A percentile compares a stretch with the other conserved stretches of the same genome.
phyloP scores from a whole-genome alignment of 2,113 vertebrate genomes.

The Penelope pileata region DNA sequence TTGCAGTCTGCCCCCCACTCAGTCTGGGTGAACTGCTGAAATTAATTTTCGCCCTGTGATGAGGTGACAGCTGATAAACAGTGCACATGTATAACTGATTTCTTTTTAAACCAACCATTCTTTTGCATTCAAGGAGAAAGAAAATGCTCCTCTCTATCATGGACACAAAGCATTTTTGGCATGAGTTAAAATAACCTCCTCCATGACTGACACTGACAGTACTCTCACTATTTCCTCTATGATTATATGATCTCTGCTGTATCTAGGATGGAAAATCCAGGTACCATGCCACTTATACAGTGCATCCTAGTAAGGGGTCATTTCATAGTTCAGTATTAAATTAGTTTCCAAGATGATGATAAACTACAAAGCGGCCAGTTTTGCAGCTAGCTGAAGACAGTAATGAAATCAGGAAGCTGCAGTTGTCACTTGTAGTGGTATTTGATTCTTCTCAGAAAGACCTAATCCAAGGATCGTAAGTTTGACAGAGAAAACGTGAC shows the following conservation, averaged over 20 bases:
- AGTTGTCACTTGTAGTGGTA: constrained; percentile 45
- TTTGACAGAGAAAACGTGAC: constrained; percentile 56
- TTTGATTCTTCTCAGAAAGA: constrained; percentile 48
- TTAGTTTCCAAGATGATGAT: constrained; percentile 53
- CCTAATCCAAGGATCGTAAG: constrained; percentile 38
- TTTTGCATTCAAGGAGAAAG: not conserved
- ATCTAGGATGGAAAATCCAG: constrained; percentile 53
- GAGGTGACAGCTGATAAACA: constrained; percentile 25
- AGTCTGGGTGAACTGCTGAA: not conserved
- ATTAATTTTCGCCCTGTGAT: constrained; percentile 36
- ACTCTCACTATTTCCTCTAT: constrained; percentile 21
- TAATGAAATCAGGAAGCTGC: constrained; percentile 53
- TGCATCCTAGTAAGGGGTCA: constrained; percentile 33
- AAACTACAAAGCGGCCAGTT: constrained; percentile 45
- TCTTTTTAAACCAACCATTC: constrained; percentile 17
- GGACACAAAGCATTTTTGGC: not conserved
- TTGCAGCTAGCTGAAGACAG: constrained; percentile 3
- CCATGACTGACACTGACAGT: constrained; percentile 29
- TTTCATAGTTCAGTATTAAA: constrained; percentile 47
- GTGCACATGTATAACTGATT: constrained; percentile 10
- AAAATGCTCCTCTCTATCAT: not conserved
- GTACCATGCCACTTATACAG: constrained; percentile 41
- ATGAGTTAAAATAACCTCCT: constrained; percentile 7
- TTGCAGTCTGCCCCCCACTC: not conserved
- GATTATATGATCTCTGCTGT: constrained; percentile 50